These are phyloP conservation scores for Dasyurus viverrinus DNA, from an alignment of 2,113 vertebrate genomes.

Conservation along the genomic window DNA sequence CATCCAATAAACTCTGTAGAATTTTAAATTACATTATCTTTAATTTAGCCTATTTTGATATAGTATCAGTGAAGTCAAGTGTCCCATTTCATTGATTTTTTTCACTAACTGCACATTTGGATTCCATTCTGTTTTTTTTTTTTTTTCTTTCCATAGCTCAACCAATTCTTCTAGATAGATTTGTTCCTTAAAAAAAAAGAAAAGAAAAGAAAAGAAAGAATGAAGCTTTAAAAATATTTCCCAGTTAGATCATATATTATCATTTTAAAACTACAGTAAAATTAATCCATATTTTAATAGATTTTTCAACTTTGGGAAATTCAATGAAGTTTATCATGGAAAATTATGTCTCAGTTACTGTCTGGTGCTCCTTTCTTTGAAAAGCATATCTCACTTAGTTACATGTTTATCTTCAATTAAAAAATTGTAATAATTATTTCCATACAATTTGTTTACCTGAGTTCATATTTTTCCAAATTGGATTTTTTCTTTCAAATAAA, in stretches of 20 bases:
- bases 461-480: slow-evolving; percentile 10
- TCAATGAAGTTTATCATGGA: slow-evolving; percentile 4
- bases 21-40: slow-evolving; percentile 66
- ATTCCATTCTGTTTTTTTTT: slow-evolving; percentile 16
- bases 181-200: slow-evolving; percentile 38
- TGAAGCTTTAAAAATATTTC: neutral
- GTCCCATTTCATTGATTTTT: slow-evolving; percentile 27
- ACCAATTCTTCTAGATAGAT: slow-evolving; percentile 1
- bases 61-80: slow-evolving; percentile 38
- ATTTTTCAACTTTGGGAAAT: slow-evolving; percentile 18
- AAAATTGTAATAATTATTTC: neutral
- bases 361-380: neutral
- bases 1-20: slow-evolving; percentile 59
- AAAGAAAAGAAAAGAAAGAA: neutral
- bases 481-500: neutral
- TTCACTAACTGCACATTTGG: slow-evolving; percentile 43
- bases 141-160: slow-evolving; percentile 24
- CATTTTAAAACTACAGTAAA: slow-evolving; percentile 36
- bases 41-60: slow-evolving; percentile 55
- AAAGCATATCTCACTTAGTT: slow-evolving; percentile 28
- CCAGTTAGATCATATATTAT: neutral
- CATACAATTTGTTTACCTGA: slow-evolving; percentile 8
- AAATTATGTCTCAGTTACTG: neutral
- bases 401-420: slow-evolving; percentile 32
- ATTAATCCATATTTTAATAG: slow-evolving; percentile 27